Percentiles rank a stretch among this genome's conserved stretches.
Evolutionary conservation across 2,797 vertebrate genomes (phyloP).

Genomic region (Hippopotamyrus pictus): DNA sequence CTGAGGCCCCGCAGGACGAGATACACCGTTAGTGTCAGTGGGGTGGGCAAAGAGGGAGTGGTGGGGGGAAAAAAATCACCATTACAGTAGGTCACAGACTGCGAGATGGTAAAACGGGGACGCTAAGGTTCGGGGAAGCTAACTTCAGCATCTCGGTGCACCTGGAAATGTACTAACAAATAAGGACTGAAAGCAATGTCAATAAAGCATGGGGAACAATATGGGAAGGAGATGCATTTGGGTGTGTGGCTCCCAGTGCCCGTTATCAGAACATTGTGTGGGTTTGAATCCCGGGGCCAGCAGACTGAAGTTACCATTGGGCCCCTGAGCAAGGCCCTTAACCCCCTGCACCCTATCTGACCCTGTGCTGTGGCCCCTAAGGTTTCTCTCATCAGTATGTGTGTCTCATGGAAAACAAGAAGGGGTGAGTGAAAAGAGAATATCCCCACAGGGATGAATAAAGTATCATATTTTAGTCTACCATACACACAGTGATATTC

Average conservation of each 20-base stretch:
- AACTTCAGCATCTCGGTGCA: neutral
- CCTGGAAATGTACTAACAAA: neutral
- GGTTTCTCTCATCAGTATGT: neutral
- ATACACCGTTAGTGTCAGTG: neutral
- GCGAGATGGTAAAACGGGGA: neutral
- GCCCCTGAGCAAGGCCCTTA: neutral
- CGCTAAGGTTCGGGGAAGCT: neutral
- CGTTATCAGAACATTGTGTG: neutral
- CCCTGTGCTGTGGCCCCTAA: neutral
- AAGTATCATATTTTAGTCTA: neutral
- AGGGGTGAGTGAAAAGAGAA: neutral
- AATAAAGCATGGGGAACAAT: neutral
- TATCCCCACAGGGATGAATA: neutral
- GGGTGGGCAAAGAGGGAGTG: neutral
- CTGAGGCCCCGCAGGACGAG: conserved; percentile 41
- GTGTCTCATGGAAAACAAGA: neutral
- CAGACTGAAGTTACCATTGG: neutral
- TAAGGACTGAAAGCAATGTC: neutral
- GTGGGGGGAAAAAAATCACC: neutral
- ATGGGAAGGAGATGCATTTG: neutral
- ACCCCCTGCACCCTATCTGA: neutral
- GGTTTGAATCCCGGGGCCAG: neutral
- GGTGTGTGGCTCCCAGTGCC: neutral
- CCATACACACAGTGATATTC: neutral
- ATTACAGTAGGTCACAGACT: neutral